A percentile compares a stretch with the other conserved stretches of the same genome.
phyloP scores from a whole-genome alignment of 2,888 invertebrate species.

The Carterocephalus palaemon region DNA sequence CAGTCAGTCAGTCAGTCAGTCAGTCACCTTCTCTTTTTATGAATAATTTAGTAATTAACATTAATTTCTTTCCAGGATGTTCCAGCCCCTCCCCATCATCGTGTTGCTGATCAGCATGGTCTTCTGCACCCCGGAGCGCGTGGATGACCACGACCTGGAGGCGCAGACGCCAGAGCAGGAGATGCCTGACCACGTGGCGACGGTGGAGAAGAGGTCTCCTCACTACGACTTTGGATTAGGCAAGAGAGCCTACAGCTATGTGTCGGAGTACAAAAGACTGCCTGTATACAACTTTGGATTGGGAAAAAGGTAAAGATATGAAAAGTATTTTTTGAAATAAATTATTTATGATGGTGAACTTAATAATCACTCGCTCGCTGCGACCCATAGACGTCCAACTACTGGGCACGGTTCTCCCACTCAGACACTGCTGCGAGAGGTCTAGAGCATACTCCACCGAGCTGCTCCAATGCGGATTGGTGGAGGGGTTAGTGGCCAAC shows the following conservation, averaged over 20 bases:
- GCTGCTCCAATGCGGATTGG: too few species aligned
- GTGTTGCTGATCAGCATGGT: constrained; percentile 55
- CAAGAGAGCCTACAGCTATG: constrained; percentile 80
- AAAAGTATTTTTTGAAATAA: too few species aligned
- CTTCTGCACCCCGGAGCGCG: constrained; percentile 57
- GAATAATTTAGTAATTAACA: too few species aligned
- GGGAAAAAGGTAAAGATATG: constrained; percentile 77
- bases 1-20: too few species aligned
- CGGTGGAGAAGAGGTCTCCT: constrained; percentile 66
- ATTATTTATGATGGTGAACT: too few species aligned
- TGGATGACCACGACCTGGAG: constrained; percentile 47
- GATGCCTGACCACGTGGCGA: constrained; percentile 31
- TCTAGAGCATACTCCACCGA: too few species aligned
- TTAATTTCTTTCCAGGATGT: constrained; percentile 61
- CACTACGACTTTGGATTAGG: constrained; percentile 78
- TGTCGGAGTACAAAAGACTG: constrained; percentile 81
- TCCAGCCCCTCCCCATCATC: constrained; percentile 51
- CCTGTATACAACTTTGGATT: constrained; percentile 80
- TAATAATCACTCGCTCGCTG: too few species aligned
- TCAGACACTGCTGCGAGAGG: too few species aligned
- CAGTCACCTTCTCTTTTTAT: too few species aligned
- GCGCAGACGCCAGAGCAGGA: constrained; percentile 32
- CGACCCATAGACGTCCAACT: too few species aligned
- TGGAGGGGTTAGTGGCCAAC: too few species aligned
- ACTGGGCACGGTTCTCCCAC: too few species aligned